These are phyloP conservation scores for Phortica okadai DNA, from an alignment of 2,888 invertebrate genomes.

Conservation along the genomic window DNA sequence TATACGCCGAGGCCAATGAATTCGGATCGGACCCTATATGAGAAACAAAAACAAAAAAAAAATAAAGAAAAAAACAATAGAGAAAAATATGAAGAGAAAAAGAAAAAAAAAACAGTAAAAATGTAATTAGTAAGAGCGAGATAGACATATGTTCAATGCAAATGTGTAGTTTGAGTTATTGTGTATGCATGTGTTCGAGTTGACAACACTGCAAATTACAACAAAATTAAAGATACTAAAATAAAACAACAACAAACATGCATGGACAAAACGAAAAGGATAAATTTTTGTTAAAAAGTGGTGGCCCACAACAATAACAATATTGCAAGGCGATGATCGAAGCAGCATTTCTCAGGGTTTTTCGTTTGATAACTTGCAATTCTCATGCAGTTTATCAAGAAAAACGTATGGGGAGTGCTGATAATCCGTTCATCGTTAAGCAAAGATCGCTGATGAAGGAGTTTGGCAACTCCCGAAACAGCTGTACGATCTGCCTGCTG, in stretches of 20 bases:
- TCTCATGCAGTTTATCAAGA: no score
- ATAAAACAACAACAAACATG: background rate
- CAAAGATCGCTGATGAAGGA: no score
- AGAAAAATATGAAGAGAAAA: slow-evolving; percentile 17
- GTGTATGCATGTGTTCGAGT: slow-evolving; percentile 24
- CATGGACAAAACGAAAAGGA: background rate
- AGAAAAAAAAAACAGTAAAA: slow-evolving; percentile 13
- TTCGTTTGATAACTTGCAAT: no score
- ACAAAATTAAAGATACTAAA: background rate
- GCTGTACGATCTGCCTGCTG: no score
- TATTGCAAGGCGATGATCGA: no score
- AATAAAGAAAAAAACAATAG: slow-evolving; percentile 43
- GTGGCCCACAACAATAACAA: no score
- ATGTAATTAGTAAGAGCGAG: slow-evolving; percentile 30
- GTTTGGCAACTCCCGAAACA: no score
- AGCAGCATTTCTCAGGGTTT: no score
- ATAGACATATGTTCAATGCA: slow-evolving; percentile 44
- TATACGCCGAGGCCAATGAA: slow-evolving; percentile 81
- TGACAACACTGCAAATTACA: slow-evolving; percentile 17
- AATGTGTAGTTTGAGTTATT: slow-evolving; percentile 30
- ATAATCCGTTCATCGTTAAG: no score
- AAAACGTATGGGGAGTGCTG: no score
- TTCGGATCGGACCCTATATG: slow-evolving; percentile 76
- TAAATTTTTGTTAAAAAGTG: no score
- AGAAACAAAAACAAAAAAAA: slow-evolving; percentile 33